A percentile compares a stretch with the other conserved stretches of the same genome.
Conservation (phyloP, 92 coral and sea anemone species). For the Zoanthus sansibaricus region DNA sequence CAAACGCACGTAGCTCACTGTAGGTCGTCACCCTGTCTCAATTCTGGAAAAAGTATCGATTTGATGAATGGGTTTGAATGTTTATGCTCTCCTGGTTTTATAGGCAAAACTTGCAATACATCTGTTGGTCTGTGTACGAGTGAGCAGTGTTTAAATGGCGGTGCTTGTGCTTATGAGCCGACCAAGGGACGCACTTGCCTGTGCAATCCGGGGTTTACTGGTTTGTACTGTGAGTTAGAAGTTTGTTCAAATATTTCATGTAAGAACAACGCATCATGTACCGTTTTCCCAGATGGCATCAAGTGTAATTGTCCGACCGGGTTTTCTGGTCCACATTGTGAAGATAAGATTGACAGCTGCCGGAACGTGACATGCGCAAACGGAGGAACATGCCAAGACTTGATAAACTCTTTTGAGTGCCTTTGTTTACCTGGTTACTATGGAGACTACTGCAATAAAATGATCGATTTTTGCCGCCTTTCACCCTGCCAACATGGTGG, state of each 20-base stretch:
- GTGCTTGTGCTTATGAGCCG: slow-evolving; percentile 47
- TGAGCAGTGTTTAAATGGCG: slow-evolving; percentile 60
- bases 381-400: slow-evolving; percentile 69
- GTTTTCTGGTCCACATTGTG: slow-evolving; percentile 59
- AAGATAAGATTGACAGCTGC: slow-evolving; percentile 50
- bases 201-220: slow-evolving; percentile 57
- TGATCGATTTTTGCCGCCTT: slow-evolving; percentile 73
- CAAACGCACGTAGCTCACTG: slow-evolving; percentile 63
- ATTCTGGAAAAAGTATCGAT: slow-evolving; percentile 63
- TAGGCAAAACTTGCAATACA: slow-evolving; percentile 66
- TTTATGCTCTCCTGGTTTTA: slow-evolving; percentile 64
- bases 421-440: slow-evolving; percentile 74
- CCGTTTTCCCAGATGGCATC: slow-evolving; percentile 46
- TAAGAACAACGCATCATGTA: slow-evolving; percentile 62
- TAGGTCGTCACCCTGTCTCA: slow-evolving; percentile 57
- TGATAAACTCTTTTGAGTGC: slow-evolving; percentile 59
- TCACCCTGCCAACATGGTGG: slow-evolving; percentile 74
- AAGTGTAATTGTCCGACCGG: slow-evolving; percentile 60
- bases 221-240: slow-evolving; percentile 60
- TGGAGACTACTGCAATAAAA: slow-evolving; percentile 71
- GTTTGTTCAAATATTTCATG: slow-evolving; percentile 27
- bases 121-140: slow-evolving; percentile 53
- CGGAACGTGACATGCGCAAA: slow-evolving; percentile 58
- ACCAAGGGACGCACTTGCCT: slow-evolving; percentile 50
- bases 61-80: slow-evolving; percentile 57